phyloP scores from a whole-genome alignment of 2,113 vertebrate genomes.

The Sceloporus undulatus region DNA sequence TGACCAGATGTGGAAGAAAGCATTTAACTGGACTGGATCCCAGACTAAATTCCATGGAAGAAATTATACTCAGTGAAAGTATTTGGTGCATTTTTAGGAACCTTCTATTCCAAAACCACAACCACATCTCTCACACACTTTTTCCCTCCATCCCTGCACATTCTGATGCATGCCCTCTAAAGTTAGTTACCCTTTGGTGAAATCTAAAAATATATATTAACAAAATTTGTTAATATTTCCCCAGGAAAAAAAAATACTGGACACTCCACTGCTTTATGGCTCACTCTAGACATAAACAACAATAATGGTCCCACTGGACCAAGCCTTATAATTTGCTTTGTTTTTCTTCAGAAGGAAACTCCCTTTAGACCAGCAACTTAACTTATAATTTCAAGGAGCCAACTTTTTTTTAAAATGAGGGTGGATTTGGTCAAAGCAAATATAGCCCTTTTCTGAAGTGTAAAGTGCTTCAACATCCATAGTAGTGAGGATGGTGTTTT shows the following conservation, averaged over 20 bases:
- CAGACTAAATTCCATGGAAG: conserved; percentile 67
- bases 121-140: conserved; percentile 31
- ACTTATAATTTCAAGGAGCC: conserved; percentile 70
- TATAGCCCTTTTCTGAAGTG: conserved; percentile 69
- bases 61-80: conserved; percentile 57
- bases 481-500: conserved; percentile 30
- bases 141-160: not conserved
- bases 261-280: conserved; percentile 48
- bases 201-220: conserved; percentile 40
- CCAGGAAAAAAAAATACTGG: conserved; percentile 40
- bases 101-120: conserved; percentile 57
- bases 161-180: conserved; percentile 35
- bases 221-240: conserved; percentile 48
- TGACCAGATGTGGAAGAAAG: conserved; percentile 60
- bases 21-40: conserved; percentile 62
- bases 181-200: conserved; percentile 57
- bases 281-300: conserved; percentile 76
- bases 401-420: conserved; percentile 19
- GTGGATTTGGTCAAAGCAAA: conserved; percentile 66
- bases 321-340: conserved; percentile 80
- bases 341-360: conserved; percentile 73
- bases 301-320: conserved; percentile 71
- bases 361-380: conserved; percentile 76
- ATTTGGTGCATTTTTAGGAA: conserved; percentile 54
- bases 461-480: conserved; percentile 54